phyloP scores from a whole-genome alignment of 2,113 vertebrate genomes.

The Colaptes auratus region DNA sequence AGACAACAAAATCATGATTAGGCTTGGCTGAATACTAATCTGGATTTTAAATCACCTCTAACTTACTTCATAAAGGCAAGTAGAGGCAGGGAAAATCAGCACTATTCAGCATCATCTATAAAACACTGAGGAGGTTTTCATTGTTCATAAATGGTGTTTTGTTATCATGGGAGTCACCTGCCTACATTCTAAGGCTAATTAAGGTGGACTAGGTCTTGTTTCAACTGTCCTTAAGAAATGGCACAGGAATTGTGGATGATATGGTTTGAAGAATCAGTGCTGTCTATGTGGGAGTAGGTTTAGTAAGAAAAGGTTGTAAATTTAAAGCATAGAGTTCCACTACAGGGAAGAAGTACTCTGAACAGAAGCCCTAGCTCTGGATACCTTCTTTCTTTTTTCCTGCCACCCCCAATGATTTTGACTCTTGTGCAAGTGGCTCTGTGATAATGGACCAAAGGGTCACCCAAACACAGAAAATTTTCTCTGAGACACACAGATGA shows the following conservation, averaged over 20 bases:
- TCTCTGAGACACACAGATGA: neutral
- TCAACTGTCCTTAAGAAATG: neutral
- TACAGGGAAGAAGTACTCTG: neutral
- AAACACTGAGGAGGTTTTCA: neutral
- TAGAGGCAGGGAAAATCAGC: neutral
- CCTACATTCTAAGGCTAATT: neutral
- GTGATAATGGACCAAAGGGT: neutral
- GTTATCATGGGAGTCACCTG: accelerated
- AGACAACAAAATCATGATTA: neutral
- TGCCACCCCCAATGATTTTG: neutral
- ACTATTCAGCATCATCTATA: neutral
- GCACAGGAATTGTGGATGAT: neutral
- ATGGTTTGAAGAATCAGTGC: neutral
- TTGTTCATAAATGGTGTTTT: neutral
- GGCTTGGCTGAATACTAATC: neutral
- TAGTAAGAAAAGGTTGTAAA: neutral
- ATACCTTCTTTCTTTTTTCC: neutral
- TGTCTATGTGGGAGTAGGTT: neutral
- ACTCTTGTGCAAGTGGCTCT: neutral
- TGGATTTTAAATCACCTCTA: neutral
- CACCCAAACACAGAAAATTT: neutral
- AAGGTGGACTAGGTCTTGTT: neutral
- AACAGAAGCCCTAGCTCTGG: neutral
- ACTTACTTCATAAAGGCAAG: neutral
- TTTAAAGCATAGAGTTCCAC: neutral